These are phyloP conservation scores for Corythornis cristatus DNA, from an alignment of 2,113 vertebrate species.

Conservation along the genomic window DNA sequence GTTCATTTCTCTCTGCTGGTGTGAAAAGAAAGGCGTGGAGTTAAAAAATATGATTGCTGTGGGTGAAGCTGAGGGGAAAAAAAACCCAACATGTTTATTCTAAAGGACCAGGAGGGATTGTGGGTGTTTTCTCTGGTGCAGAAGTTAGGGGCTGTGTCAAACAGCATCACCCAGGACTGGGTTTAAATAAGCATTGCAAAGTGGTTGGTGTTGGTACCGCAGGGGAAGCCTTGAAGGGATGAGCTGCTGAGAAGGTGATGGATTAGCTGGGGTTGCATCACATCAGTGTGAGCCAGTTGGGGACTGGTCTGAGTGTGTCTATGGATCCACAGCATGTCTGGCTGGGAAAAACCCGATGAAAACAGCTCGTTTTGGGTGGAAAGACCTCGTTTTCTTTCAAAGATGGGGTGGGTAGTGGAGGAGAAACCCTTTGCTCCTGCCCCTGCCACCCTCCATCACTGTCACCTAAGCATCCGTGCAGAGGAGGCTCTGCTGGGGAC, in stretches of 20 bases:
- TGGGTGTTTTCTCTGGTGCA: background rate
- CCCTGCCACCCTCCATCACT: background rate
- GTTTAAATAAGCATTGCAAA: background rate
- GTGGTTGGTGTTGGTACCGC: background rate
- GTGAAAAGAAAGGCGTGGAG: background rate
- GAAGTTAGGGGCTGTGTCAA: background rate
- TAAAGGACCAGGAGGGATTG: background rate
- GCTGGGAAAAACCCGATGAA: background rate
- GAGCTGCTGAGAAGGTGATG: background rate
- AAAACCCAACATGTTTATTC: background rate
- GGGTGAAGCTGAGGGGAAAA: background rate
- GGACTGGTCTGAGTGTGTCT: background rate
- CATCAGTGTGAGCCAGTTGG: background rate
- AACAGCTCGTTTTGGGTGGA: background rate
- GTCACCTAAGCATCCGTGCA: background rate
- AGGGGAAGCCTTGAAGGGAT: background rate
- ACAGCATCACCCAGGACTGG: constrained; percentile 2
- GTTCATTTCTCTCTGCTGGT: background rate
- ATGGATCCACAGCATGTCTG: background rate
- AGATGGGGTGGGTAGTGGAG: background rate
- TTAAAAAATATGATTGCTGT: background rate
- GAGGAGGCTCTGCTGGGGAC: background rate
- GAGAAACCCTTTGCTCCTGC: background rate
- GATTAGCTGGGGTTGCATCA: background rate
- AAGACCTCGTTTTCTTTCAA: background rate